Evolutionary conservation across 2,888 invertebrate genomes (phyloP), one percentile per base, ranked within the genome.

Genomic region (Cinara cedri): DNA sequence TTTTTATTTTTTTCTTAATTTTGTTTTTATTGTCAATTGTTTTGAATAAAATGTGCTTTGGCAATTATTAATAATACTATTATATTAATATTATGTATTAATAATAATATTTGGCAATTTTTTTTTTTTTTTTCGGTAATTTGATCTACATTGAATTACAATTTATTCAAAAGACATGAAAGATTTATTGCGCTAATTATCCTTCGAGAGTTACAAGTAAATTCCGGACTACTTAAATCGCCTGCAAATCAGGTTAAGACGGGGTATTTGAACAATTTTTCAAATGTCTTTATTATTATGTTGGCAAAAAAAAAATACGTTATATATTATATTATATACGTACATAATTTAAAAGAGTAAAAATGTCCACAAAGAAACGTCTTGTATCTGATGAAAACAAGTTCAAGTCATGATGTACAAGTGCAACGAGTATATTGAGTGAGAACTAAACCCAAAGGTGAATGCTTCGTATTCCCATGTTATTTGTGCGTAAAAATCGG

Each of bases 261-360:
- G 76, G 76, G 55, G 76, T 76, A 66, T 76, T 76, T 55, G 76
- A 76, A 76, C 76, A 76, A 76, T 76, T 76, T 76, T 76, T 76
- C 26, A 76, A 76, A 76, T 76, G 76, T 76, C 76, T 76, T 76
- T 76, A 76, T 57, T 49, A 66, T 76, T 66, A 76, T 55, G 76
- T 49, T 46, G 76, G 76, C 44, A 46, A 68, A 66, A 75, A 75
- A 66, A 26, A 72, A 51, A 54, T 46, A 46, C 34, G 34, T 34
- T 24, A 24, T 66, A 55, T 71, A 24, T 75, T 57, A 60, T 72
- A 66, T 75, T 65, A 16, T 34, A 34, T 4, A 66, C 26, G 46
- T 65, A 55, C 65, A 21, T 44, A 6, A 34, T 44, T 55, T n/a
- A 76, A 66, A 76, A 42, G 66, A 66, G 55, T 62, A 49, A 26